Base-by-base conservation (phyloP, 1,140 invertebrate species). In the Atta cephalotes region DNA sequence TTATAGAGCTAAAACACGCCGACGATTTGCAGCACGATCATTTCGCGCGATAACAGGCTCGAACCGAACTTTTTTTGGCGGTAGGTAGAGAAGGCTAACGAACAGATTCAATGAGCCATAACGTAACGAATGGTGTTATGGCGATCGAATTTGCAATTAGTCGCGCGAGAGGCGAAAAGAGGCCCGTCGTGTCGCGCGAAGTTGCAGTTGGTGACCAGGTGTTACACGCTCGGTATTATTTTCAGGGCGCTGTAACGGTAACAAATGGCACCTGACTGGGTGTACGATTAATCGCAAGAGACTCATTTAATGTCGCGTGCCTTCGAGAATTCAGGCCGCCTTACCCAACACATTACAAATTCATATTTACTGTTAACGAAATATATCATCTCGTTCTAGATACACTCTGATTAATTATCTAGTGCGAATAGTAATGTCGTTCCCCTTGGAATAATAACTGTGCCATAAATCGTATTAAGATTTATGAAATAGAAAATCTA, bases 201-300 rank as follows among this genome's bases (percentile, higher is more conserved):
- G 88, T 89, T 68, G 45, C 71, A 89, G 84, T 87, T 56, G 65
- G 88, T 87, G 88, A 89, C 87, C 88, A 90, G 88, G 88, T 90
- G 88, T 90, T 90, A 82, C 88, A 66, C 71, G 88, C 21, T 16
- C 56, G 65, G 60, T 86, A 90, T 84, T 90, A 90, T 90, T 90
- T 89, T 89, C 88, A 65, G 71, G 51, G 35, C n/a, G 70, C 31
- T 71, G 87, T 58, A 51, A 66, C 66, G 60, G 80, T 89, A 88
- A 89, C 82, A 81, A 89, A 89, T 89, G 77, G 88, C 88, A 87
- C 77, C 78, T 89, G 85, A 90, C 85, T 87, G 85, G 51, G 65
- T 53, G 85, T 51, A 77, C 78, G 76, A 90, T 90, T 90, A 90
- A 86, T 90, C 88, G 85, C 88, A 35, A 51, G 88, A 74, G 88